phyloP scores from a whole-genome alignment of 2,113 vertebrate genomes.

The Synodontis membranacea region DNA sequence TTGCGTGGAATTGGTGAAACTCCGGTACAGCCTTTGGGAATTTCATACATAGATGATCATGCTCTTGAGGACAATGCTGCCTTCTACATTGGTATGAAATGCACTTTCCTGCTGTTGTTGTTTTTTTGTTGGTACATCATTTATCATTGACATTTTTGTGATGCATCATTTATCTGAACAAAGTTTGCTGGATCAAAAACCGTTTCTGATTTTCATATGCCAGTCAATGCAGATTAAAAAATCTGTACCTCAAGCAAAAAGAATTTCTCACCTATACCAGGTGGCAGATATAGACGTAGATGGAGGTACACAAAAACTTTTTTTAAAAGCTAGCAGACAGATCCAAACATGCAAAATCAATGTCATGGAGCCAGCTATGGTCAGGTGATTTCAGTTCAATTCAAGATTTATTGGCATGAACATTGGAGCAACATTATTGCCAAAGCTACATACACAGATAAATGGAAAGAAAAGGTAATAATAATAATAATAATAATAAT shows the following conservation, averaged over 20 bases:
- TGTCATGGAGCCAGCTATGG: too few species aligned
- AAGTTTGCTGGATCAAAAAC: background rate
- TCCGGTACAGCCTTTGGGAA: slow-evolving; percentile 82
- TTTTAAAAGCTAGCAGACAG: too few species aligned
- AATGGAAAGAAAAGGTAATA: too few species aligned
- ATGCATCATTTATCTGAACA: background rate
- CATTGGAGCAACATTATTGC: too few species aligned
- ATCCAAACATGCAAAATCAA: too few species aligned
- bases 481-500: too few species aligned
- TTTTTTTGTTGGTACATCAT: background rate
- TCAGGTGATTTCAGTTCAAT: too few species aligned
- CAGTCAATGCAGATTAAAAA: background rate
- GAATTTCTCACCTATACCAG: background rate
- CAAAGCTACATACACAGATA: too few species aligned
- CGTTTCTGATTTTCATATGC: background rate
- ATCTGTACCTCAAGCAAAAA: background rate
- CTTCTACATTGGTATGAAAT: slow-evolving; percentile 80
- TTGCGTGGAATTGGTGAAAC: slow-evolving; percentile 84
- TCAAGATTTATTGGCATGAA: too few species aligned
- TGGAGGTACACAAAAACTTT: too few species aligned
- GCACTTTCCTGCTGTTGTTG: background rate
- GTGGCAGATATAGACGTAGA: too few species aligned
- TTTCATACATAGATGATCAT: slow-evolving; percentile 83
- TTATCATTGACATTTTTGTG: background rate
- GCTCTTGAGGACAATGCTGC: slow-evolving; percentile 77